Evolutionary conservation across 2,888 invertebrate genomes (phyloP).

Genomic region (Epinotia ramella): DNA sequence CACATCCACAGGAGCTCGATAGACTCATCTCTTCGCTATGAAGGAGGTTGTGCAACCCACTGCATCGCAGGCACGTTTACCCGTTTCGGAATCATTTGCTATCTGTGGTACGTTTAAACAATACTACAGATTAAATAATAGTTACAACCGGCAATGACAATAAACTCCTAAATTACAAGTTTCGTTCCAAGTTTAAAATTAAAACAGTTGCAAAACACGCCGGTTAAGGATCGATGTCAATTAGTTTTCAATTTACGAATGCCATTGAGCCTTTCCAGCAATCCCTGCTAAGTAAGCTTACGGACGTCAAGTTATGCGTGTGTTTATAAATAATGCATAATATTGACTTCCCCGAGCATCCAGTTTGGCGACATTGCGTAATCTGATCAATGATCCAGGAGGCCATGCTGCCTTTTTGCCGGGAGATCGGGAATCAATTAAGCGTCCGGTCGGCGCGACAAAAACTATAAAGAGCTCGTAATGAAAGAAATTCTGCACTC

Average conservation of each 20-base stretch:
- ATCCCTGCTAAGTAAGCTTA: conserved; percentile 49
- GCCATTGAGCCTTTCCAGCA: conserved; percentile 44
- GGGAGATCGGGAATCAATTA: conserved; percentile 74
- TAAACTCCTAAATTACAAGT: conserved; percentile 74
- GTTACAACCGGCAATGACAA: conserved; percentile 56
- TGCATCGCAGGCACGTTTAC: conserved; percentile 73
- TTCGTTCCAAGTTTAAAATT: conserved; percentile 55
- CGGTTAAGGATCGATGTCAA: conserved; percentile 41
- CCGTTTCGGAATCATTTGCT: conserved; percentile 75
- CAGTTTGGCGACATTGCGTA: conserved; percentile 82
- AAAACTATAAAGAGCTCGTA: conserved; percentile 63
- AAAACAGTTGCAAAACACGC: conserved; percentile 33
- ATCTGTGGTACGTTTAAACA: conserved; percentile 65
- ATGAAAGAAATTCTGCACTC: conserved; percentile 58
- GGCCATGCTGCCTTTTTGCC: conserved; percentile 68
- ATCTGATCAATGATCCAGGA: conserved; percentile 81
- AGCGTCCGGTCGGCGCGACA: conserved; percentile 68
- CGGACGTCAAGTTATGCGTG: conserved; percentile 56
- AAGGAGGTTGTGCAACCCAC: conserved; percentile 65
- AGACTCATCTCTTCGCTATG: conserved; percentile 71
- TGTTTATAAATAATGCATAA: conserved; percentile 76
- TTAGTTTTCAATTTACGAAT: conserved; percentile 45
- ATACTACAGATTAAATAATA: conserved; percentile 25
- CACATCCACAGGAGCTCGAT: conserved; percentile 63
- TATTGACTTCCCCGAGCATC: conserved; percentile 72